Base-by-base conservation (phyloP, 2,113 vertebrate species). In the Calidris pugnax region DNA sequence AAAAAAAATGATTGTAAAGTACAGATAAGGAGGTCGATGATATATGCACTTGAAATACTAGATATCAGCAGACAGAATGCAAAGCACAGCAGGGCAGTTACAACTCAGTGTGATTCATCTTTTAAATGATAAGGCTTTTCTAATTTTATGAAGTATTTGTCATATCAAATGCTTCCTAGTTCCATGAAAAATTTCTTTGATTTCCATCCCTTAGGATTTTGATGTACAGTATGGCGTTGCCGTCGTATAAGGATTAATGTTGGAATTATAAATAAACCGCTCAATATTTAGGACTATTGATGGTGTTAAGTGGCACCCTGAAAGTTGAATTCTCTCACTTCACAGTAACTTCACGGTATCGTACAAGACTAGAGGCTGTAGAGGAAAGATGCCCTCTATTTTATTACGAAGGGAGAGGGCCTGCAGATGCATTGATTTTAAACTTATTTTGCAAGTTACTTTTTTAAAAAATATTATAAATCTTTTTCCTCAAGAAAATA, bases 121-220 rank as follows among this genome's bases (percentile, higher is more conserved):
- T 95, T 89, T 80, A 96, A 96, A 97, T 71, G 85, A 96, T 87
- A 93, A 89, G 69, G 39, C 77, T 97, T 94, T 90, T 73, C 64
- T 72, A 79, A 72, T 93, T 94, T 59, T 93, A 82, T 92, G 85
- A 97, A 93, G 72, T 95, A 92, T 95, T 96, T 95, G 94, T 97
- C 82, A 88, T 96, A 97, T 97, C 92, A 64, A 85, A 79, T 91
- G 51, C 81, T 97, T 97, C 93, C 78, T 87, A 82, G 85, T 55
- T 82, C 57, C 74, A 43, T 81, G 85, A 91, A 63, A 89, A 32
- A 87, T 96, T 35, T 87, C 79, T 92, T 90, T 96, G 86, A 96
- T 96, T 86, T 85, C 27, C 55, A 8, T 95, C 63, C 69, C 67
- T 91, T 64, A 67, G 88, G 72, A 91, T 87, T 96, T 93, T 85